Percentiles rank a stretch among this genome's conserved stretches.
phyloP scores from a whole-genome alignment of 2,113 vertebrate genomes.

The Aix galericulata region DNA sequence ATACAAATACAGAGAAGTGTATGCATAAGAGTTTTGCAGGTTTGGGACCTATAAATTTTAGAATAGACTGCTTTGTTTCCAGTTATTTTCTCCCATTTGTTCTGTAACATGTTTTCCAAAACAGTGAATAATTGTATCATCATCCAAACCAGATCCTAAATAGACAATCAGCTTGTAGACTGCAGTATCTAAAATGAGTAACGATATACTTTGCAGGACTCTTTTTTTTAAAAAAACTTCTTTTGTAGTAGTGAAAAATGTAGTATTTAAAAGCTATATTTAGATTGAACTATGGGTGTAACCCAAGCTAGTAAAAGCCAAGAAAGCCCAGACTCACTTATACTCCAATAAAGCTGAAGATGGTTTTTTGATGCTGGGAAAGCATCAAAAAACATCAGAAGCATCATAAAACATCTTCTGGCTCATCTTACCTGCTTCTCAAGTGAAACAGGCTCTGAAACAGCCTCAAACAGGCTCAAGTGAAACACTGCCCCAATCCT shows the following conservation, averaged over 20 bases:
- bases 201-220: neutral
- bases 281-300: neutral
- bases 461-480: neutral
- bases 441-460: neutral
- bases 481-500: neutral
- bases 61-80: neutral
- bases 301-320: neutral
- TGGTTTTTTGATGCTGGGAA: neutral
- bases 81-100: neutral
- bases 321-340: neutral
- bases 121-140: neutral
- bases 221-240: neutral
- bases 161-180: neutral
- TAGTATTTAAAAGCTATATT: neutral
- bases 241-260: neutral
- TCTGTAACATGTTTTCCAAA: neutral
- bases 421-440: neutral
- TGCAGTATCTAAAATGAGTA: neutral
- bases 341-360: neutral
- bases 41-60: neutral
- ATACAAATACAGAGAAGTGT: neutral
- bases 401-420: neutral
- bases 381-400: neutral
- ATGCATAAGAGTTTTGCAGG: neutral
- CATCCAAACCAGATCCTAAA: neutral